Percentiles rank a stretch among this genome's conserved stretches.
Conservation (phyloP, 2,113 vertebrate genomes). For the Prochilodus magdalenae region DNA sequence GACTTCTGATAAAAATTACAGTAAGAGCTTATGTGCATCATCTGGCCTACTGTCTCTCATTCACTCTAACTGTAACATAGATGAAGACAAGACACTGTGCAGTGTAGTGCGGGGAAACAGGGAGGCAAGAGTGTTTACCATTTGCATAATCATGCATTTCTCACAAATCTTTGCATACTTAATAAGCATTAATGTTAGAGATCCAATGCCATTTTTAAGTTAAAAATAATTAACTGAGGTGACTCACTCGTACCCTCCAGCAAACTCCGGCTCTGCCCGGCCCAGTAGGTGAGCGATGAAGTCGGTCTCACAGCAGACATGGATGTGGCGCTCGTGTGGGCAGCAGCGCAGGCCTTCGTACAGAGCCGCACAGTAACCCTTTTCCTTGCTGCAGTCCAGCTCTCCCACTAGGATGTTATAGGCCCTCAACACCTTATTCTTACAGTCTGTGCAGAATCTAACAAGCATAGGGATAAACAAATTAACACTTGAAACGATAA, state of each 20-base stretch:
- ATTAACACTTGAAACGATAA: not conserved
- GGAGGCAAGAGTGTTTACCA: no score
- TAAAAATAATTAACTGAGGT: constrained; percentile 83
- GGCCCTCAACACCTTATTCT: constrained; percentile 93
- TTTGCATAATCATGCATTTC: no score
- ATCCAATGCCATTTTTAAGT: no score
- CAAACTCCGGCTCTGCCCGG: constrained; percentile 94
- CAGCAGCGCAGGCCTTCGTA: constrained; percentile 96
- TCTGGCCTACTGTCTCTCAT: no score
- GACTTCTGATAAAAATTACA: no score
- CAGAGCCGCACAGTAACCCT: constrained; percentile 92
- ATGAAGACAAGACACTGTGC: no score
- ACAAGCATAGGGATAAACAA: not conserved
- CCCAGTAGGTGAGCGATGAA: constrained; percentile 96
- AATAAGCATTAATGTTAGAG: no score
- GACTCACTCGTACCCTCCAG: constrained; percentile 94
- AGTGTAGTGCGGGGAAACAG: no score
- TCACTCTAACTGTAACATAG: no score
- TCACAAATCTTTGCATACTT: no score
- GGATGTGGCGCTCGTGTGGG: constrained; percentile 93
- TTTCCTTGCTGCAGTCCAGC: constrained; percentile 94
- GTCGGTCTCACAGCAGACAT: constrained; percentile 95
- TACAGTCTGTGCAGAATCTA: constrained; percentile 98
- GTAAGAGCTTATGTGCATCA: no score
- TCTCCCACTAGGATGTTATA: constrained; percentile 97